These are phyloP conservation scores for Lymantria monacha DNA, from an alignment of 2,888 invertebrate species.

Conservation along the genomic window DNA sequence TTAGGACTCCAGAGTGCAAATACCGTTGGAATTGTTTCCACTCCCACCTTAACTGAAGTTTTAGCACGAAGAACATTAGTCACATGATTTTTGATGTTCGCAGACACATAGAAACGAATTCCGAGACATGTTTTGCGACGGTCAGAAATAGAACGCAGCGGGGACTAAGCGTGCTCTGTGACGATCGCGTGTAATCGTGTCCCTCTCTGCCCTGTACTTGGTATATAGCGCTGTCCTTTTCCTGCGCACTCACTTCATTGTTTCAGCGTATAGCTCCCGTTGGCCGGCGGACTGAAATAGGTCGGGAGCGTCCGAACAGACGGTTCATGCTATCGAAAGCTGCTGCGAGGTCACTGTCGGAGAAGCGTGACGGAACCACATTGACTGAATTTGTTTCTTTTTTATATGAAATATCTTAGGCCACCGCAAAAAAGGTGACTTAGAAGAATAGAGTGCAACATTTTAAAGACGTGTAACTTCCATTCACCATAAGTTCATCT, in stretches of 20 bases:
- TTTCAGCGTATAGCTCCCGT: slow-evolving; percentile 71
- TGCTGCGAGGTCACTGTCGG: slow-evolving; percentile 76
- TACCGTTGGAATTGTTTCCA: too few species aligned
- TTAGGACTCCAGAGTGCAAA: too few species aligned
- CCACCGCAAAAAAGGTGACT: too few species aligned
- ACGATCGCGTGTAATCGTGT: slow-evolving; percentile 59
- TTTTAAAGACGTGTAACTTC: too few species aligned
- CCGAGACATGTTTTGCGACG: slow-evolving; percentile 81
- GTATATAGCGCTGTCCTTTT: slow-evolving; percentile 67
- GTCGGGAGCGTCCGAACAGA: slow-evolving; percentile 76
- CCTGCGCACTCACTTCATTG: slow-evolving; percentile 74
- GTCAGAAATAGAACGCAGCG: slow-evolving; percentile 78
- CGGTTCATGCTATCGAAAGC: slow-evolving; percentile 74
- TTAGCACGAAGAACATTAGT: slow-evolving; percentile 63
- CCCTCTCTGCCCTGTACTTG: slow-evolving; percentile 60
- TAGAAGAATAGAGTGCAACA: too few species aligned
- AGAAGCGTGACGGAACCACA: slow-evolving; percentile 46
- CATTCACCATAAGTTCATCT: too few species aligned
- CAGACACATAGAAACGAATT: slow-evolving; percentile 80
- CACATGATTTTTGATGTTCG: slow-evolving; percentile 78
- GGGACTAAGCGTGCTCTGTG: slow-evolving; percentile 75
- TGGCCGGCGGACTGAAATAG: slow-evolving; percentile 78
- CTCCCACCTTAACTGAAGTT: slow-evolving; percentile 9
- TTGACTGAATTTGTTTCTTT: slow-evolving; percentile 35
- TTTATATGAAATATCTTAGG: too few species aligned